These are phyloP conservation scores for Argyrosomus japonicus DNA, from an alignment of 2,113 vertebrate species.

Conservation along the genomic window DNA sequence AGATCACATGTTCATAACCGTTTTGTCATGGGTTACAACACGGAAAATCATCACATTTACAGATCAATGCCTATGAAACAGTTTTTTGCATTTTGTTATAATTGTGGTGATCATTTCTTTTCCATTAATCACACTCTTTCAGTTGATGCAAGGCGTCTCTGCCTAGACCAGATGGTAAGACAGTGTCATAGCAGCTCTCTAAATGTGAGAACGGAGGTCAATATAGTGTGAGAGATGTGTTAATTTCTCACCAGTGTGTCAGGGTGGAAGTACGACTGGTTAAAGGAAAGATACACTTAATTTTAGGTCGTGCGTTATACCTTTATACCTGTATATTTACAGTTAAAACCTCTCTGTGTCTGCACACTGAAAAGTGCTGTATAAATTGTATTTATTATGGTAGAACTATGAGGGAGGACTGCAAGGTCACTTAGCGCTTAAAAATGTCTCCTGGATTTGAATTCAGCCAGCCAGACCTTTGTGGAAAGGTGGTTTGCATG, in stretches of 20 bases:
- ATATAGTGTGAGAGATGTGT: neutral
- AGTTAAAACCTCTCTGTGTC: neutral
- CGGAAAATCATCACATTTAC: neutral
- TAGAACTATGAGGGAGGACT: too few species aligned
- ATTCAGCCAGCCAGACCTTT: neutral
- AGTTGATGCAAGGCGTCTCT: neutral
- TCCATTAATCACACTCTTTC: neutral
- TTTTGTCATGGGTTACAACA: neutral
- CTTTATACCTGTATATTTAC: neutral
- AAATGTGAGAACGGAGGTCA: conserved; percentile 37
- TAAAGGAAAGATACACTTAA: neutral
- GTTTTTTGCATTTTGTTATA: neutral
- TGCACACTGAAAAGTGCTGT: neutral
- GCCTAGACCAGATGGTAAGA: conserved; percentile 35
- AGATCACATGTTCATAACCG: neutral
- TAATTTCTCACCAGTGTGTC: neutral
- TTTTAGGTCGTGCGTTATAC: conserved; percentile 4
- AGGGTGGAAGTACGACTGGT: neutral
- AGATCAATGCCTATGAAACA: conserved; percentile 7
- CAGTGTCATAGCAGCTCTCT: neutral
- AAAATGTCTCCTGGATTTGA: neutral
- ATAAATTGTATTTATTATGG: neutral
- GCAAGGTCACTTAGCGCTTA: neutral
- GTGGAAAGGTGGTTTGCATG: neutral
- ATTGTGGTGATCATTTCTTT: neutral